Evolutionary conservation across 2,797 vertebrate species (phyloP).

Genomic region (Notolabrus celidotus): DNA sequence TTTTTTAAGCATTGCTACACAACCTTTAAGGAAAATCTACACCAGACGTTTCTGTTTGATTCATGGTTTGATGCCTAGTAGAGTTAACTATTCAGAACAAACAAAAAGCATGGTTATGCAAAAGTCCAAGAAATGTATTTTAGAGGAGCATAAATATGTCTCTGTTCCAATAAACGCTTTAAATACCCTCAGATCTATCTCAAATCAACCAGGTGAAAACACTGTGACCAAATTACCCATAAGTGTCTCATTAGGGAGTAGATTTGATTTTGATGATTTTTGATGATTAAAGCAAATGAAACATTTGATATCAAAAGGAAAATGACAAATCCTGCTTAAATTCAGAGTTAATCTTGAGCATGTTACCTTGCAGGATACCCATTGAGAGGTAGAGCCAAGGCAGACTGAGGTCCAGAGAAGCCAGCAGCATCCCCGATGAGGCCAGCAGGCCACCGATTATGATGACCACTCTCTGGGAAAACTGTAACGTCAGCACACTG

Average conservation of each 20-base stretch:
- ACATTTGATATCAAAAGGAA: background rate
- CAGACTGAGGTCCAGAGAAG: slow-evolving; percentile 75
- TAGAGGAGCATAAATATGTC: too few species aligned
- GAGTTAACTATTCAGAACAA: too few species aligned
- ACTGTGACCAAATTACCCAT: background rate
- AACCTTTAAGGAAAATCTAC: too few species aligned
- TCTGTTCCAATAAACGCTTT: too few species aligned
- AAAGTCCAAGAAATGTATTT: too few species aligned
- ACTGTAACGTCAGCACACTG: slow-evolving; percentile 66
- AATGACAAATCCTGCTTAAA: background rate
- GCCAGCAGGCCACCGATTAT: slow-evolving; percentile 74
- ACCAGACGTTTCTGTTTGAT: too few species aligned
- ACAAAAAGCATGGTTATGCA: too few species aligned
- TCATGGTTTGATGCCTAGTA: too few species aligned
- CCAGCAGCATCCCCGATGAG: slow-evolving; percentile 71
- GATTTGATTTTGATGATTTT: background rate
- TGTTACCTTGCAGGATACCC: slow-evolving; percentile 77
- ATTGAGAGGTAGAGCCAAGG: slow-evolving; percentile 79
- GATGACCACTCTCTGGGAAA: slow-evolving; percentile 77
- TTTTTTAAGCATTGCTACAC: too few species aligned
- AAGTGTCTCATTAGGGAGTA: background rate
- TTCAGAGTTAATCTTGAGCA: background rate
- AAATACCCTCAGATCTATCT: too few species aligned
- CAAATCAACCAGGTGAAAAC: too few species aligned
- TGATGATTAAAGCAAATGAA: background rate